Evolutionary conservation across 1,140 invertebrate species (phyloP).

Genomic region (Galendromus occidentalis): DNA sequence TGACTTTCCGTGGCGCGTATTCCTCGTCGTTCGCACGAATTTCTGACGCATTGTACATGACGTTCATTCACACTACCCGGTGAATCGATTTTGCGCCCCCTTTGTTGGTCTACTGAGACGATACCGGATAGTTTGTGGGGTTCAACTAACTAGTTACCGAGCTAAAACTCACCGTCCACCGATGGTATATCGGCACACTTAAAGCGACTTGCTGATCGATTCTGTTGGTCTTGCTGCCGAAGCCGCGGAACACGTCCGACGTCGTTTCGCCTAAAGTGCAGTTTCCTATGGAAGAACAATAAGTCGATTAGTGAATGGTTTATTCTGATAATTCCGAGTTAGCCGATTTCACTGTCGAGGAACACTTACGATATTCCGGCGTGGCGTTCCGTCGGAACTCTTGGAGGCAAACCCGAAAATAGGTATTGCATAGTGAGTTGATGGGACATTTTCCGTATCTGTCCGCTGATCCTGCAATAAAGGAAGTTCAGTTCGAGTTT

Average conservation of each 20-base stretch:
- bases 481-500: too few relatives aligned
- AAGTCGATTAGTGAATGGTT: not conserved
- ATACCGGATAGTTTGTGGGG: too few relatives aligned
- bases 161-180: not conserved
- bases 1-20: too few relatives aligned
- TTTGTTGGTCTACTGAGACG: too few relatives aligned
- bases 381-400: not conserved
- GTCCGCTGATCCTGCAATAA: too few relatives aligned
- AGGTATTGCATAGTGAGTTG: not conserved
- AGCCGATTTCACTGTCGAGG: not conserved
- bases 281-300: not conserved
- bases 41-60: too few relatives aligned
- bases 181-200: not conserved
- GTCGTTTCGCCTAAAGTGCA: not conserved
- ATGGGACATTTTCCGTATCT: not conserved
- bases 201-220: not conserved
- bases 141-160: too few relatives aligned
- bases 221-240: not conserved
- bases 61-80: too few relatives aligned
- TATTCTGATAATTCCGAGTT: not conserved
- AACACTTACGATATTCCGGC: slow-evolving; percentile 1
- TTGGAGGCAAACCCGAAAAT: not conserved
- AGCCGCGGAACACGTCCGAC: not conserved
- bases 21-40: too few relatives aligned
- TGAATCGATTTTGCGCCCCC: too few relatives aligned